Base-by-base conservation (phyloP, 2,797 vertebrate genomes). In the Orestias chungarensis region DNA sequence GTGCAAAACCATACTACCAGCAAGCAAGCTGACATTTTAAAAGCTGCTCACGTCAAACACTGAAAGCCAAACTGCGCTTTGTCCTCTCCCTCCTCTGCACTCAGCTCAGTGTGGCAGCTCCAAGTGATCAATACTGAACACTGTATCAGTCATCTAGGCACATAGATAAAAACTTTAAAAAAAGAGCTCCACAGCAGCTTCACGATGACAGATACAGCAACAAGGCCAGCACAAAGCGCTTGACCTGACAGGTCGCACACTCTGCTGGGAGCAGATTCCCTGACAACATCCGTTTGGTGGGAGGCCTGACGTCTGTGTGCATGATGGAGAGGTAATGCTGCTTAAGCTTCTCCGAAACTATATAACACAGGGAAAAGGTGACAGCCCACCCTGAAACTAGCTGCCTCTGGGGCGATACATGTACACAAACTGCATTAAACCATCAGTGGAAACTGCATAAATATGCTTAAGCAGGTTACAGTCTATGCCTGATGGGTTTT, bases 271-370 rank as follows among this genome's bases (percentile, higher is more conserved):
- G 73, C 82, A 76, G 76, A 79, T 83, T 82, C 86, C 70, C 72
- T 75, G 75, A 79, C 33, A 31, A 76, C 74, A 71, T 75, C 59
- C 3, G 38, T n/a, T 83, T 47, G 50, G 74, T 76, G 75, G 81
- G 82, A 68, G 80, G 78, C 79, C 80, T 78, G 73, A 67, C 74
- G 79, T 76, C 67, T 74, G 72, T 73, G 84, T 38, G 68, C 70
- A 73, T 76, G 74, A 84, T 79, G 82, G 33, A 78, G 80, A 86
- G 73, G 84, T 82, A 77, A 83, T 84, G 77, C 87, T 73, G 74
- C 70, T 73, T 86, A 86, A 89, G 85, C 85, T 87, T 82, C 78
- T 87, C 79, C 87, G 81, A 84, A 83, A 86, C 81, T 75, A 67
- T 77, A 69, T 72, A 79, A 79, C 71, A 80, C 75, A 35, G 76